Base-by-base conservation (phyloP, 1,140 invertebrate species). In the Centruroides vittatus region DNA sequence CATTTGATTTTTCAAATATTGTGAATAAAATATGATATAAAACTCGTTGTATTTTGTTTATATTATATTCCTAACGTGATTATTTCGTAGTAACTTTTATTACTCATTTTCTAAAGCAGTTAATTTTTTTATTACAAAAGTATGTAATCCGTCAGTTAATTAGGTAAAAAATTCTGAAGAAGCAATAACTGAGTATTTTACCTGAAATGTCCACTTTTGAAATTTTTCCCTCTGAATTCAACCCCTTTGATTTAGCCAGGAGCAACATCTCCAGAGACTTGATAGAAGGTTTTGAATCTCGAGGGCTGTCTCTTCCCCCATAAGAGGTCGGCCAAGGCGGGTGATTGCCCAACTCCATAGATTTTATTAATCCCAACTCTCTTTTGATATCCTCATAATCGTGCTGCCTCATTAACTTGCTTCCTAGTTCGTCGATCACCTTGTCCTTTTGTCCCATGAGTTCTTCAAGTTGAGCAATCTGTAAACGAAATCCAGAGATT, bases 321-420 rank as follows among this genome's bases (percentile, higher is more conserved):
- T 41, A 41, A 41, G 51, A 36, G 51, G 35, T 5, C 1, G 35
- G 51, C 51, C 51, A 53, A 53, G 51, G 51, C 23, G 51, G 51
- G 7, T 23, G 51, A 8, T 23, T 23, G 51, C 51, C 23, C 51
- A 53, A 34, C 51, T 53, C 35, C 51, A 53, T 53, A 36, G 13
- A 59, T 34, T 53, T 60, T 60, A 67, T 62, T 67, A 69, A 61
- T 80, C 79, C 84, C 65, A 93, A 81, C 77, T 93, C 89, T 69
- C 88, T 76, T 73, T 90, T 92, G 67, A 93, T 79, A 67, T 93
- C 86, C 67, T 94, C 85, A 76, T 94, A 89, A 76, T 95, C 92
- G 69, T 83, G 82, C 74, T 94, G 89, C 57, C 80, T 79, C 62
- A 89, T 86, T 54, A 98, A 78, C 70, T 85, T 83, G 35, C 84